Percentiles rank a stretch among this genome's conserved stretches.
These are phyloP conservation scores for Gymnoscopelus braueri DNA, from an alignment of 2,797 vertebrate species.

Conservation along the genomic window DNA sequence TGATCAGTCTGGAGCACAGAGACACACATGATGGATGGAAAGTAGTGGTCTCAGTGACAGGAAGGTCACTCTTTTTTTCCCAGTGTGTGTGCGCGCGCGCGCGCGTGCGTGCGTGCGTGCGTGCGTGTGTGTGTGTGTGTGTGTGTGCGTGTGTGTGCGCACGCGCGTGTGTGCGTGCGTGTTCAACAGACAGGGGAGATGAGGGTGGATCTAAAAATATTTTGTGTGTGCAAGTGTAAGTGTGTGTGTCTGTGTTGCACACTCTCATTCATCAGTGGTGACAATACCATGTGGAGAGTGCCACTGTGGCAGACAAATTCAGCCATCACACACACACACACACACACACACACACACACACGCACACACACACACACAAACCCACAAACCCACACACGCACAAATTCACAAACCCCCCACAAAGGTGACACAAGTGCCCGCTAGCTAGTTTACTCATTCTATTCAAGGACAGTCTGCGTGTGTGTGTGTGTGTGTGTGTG, in stretches of 20 bases:
- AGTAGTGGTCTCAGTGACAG: constrained; percentile 67
- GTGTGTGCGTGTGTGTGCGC: constrained; percentile 46
- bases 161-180: constrained; percentile 34
- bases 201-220: constrained; percentile 70
- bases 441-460: constrained; percentile 70
- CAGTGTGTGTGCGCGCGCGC: constrained; percentile 47
- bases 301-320: constrained; percentile 70
- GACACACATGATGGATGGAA: constrained; percentile 72
- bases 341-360: constrained; percentile 35
- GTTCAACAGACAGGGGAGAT: constrained; percentile 69
- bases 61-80: constrained; percentile 76
- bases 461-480: constrained; percentile 67
- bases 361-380: constrained; percentile 16
- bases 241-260: constrained; percentile 7
- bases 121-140: constrained; percentile 3
- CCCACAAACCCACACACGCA: neutral
- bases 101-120: constrained; percentile 18
- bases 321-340: constrained; percentile 45
- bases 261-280: constrained; percentile 77
- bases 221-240: constrained; percentile 14
- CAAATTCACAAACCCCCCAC: constrained; percentile 42
- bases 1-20: constrained; percentile 69
- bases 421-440: constrained; percentile 74
- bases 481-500: constrained; percentile 5
- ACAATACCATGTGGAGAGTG: constrained; percentile 77